Base-by-base conservation (phyloP, 1,140 invertebrate species). In the Bombus waltoni region DNA sequence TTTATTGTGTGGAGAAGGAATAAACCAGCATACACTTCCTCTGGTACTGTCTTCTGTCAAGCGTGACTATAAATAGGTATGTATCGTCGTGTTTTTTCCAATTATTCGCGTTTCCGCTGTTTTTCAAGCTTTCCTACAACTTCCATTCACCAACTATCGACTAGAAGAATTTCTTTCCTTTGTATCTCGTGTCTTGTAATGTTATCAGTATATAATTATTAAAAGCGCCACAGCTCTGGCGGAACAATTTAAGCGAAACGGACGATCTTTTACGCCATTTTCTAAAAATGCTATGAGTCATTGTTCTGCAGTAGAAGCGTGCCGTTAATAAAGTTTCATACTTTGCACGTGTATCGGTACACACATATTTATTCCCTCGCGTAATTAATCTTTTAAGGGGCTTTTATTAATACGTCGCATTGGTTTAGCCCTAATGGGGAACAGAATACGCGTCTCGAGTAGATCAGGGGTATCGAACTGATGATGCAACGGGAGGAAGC, bases 401-500 rank as follows among this genome's bases (percentile, higher is more conserved):
- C 28, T 28, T n/a, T 76, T 18, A 76, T 76, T 38, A 59, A 59
- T n/a, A 10, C 8, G 5, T 9, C 18, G 15, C 28, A 57, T 75
- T 38, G 73, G 47, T 44, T 57, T 57, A 75, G 38, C 25, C 13
- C 22, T 35, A 18, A n/a, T 42, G 4, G 5, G 25, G 3, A 40
- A 66, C 25, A 1, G 53, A 74, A 44, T 59, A 32, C 44, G 28
- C 81, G 35, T 25, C 4, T n/a, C 32, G 32, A 73, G 10, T 25
- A 22, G 4, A 8, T 4, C 38, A 66, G 72, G 72, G 59, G 42
- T 83, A 76, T 68, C 59, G 81, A 83, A 83, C 72, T 35, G 53
- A 25, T 5, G 40, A 76, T 35, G 35, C 35, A 25, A 35, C 25
- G 40, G 0, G 68, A 8, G n/a, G 10, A 42, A 57, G 9, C 40